phyloP scores from a whole-genome alignment of 2,888 invertebrate genomes.

The Nemotelus nigrinus region DNA sequence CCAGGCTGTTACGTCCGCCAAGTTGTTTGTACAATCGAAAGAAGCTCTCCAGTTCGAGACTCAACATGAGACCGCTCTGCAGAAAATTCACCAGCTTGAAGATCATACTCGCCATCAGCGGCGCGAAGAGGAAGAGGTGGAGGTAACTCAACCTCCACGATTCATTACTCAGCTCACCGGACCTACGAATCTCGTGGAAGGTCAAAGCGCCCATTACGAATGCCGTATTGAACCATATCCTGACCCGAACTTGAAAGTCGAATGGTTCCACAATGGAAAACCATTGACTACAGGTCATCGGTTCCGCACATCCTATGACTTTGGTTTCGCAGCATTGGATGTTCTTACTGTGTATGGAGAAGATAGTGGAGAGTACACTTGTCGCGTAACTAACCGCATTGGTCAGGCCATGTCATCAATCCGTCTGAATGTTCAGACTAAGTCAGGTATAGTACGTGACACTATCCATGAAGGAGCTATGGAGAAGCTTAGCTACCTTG shows the following conservation, averaged over 20 bases:
- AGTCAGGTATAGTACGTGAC: conserved; percentile 85
- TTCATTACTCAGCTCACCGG: conserved; percentile 89
- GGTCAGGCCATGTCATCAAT: conserved; percentile 87
- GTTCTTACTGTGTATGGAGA: conserved; percentile 92
- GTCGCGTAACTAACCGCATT: conserved; percentile 85
- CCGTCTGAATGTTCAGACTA: conserved; percentile 82
- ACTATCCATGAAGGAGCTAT: conserved; percentile 93
- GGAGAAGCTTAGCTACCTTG: conserved; percentile 91
- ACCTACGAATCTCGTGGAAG: conserved; percentile 84
- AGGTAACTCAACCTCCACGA: conserved; percentile 83
- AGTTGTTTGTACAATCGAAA: conserved; percentile 88
- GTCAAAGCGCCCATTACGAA: conserved; percentile 91
- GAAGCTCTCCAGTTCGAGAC: conserved; percentile 87
- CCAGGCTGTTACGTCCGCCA: conserved; percentile 94
- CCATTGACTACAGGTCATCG: conserved; percentile 88
- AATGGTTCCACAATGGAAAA: conserved; percentile 94
- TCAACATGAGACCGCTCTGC: conserved; percentile 88
- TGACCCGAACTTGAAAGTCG: conserved; percentile 86
- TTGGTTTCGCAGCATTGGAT: conserved; percentile 96
- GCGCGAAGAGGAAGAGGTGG: conserved; percentile 81
- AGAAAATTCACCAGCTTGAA: conserved; percentile 87
- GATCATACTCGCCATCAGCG: conserved; percentile 82
- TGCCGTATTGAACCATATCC: conserved; percentile 93
- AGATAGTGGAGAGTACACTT: conserved; percentile 93
- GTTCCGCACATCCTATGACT: conserved; percentile 93